Evolutionary conservation across 2,113 vertebrate species (phyloP), one percentile per base, ranked within the genome.

Genomic region (Gallinago undulata): DNA sequence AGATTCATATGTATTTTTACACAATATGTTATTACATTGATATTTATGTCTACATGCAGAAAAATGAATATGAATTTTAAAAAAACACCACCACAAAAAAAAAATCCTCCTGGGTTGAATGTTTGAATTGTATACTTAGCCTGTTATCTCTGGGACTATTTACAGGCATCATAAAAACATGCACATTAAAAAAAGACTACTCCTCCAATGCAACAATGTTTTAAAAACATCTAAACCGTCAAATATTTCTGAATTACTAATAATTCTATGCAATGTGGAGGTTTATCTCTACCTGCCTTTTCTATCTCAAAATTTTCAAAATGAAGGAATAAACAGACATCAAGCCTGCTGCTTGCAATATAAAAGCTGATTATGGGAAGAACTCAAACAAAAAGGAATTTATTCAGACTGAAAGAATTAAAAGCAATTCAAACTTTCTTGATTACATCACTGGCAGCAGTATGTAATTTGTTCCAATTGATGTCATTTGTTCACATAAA

Each of bases 401-500:
- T 84, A 59, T 86, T 95, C 31, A 19, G 35, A 76, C 74, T 94
- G 76, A 88, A 92, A 90, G 85, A 88, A 72, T 72, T 93, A 89
- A 89, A 89, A 80, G 82, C 76, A 86, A 74, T 78, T 94, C 75
- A 90, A 83, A 84, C 79, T 85, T 91, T 94, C 60, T 96, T 76
- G 79, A 94, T 93, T 79, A 94, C 90, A 72, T 93, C 92, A 94
- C 9, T 96, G 90, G 84, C 90, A 94, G 87, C 62, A 92, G 86
- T 43, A 77, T 90, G 82, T 89, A 60, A 90, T 96, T 86, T 96
- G 87, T 96, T 96, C 92, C 92, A 93, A 84, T 45, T 84, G 90
- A 93, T 94, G 93, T 80, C 57, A 94, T 94, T 94, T 93, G 93
- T 69, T 87, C 82, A 73, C 87, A 94, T 89, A 87, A 91, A 95